A percentile compares a stretch with the other conserved stretches of the same genome.
phyloP scores from a whole-genome alignment of 1,140 invertebrate species.

The Zophobas atratus region DNA sequence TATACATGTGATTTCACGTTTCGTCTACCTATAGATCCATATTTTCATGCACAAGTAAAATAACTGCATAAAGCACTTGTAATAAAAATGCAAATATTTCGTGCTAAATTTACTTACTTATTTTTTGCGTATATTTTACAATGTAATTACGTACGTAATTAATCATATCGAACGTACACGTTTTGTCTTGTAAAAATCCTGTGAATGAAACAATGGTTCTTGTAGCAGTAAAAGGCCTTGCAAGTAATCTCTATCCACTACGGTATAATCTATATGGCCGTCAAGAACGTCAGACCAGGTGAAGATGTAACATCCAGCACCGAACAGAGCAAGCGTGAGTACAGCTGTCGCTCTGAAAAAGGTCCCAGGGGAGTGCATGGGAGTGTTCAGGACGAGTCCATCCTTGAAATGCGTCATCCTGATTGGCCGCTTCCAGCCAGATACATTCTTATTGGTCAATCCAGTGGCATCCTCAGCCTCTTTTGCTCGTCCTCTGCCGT shows the following conservation, averaged over 20 bases:
- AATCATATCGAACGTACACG: too few relatives aligned
- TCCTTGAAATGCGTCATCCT: background rate
- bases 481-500: constrained; percentile 52
- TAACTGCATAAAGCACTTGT: too few relatives aligned
- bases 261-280: constrained; percentile 39
- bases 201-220: constrained; percentile 14
- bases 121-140: too few relatives aligned
- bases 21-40: too few relatives aligned
- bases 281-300: constrained; percentile 34
- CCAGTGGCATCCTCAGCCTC: constrained; percentile 43
- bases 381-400: constrained; percentile 27
- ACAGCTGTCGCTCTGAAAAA: constrained; percentile 41
- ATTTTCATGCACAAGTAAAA: too few relatives aligned
- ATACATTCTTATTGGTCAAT: constrained; percentile 36
- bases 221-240: constrained; percentile 36
- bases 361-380: constrained; percentile 44
- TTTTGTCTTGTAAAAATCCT: background rate
- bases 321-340: constrained; percentile 46
- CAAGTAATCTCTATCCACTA: constrained; percentile 22
- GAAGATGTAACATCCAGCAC: constrained; percentile 46
- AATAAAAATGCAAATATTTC: too few relatives aligned
- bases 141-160: background rate
- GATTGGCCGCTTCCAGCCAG: constrained; percentile 44
- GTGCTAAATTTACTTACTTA: too few relatives aligned
- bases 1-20: too few relatives aligned